These are phyloP conservation scores for Biston betularia DNA, from an alignment of 2,888 invertebrate genomes.

Conservation along the genomic window DNA sequence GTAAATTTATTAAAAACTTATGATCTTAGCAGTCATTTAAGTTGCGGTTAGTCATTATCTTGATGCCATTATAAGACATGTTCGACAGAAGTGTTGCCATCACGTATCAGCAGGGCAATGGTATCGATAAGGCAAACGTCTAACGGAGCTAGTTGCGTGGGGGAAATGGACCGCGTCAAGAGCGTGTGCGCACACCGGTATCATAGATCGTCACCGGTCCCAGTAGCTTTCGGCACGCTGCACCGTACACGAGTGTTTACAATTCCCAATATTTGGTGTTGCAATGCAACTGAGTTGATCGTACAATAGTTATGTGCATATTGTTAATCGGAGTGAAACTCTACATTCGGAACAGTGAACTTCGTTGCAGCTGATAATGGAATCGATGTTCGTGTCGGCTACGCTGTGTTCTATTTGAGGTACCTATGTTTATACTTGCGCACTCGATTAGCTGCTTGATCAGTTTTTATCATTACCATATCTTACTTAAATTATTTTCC, in stretches of 20 bases:
- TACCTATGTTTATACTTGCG: constrained; percentile 29
- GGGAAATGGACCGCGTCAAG: constrained; percentile 84
- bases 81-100: constrained; percentile 52
- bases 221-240: constrained; percentile 84
- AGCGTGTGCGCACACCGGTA: constrained; percentile 81
- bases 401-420: constrained; percentile 42
- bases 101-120: constrained; percentile 47
- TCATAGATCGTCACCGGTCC: constrained; percentile 82
- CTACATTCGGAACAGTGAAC: constrained; percentile 42
- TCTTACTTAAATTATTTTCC: constrained; percentile 1
- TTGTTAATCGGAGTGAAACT: constrained; percentile 35
- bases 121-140: constrained; percentile 70
- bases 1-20: not conserved
- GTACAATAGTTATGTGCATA: constrained; percentile 54
- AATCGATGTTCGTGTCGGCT: constrained; percentile 51
- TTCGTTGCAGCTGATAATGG: constrained; percentile 54
- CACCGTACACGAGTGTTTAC: constrained; percentile 77
- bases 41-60: constrained; percentile 1
- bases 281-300: constrained; percentile 55
- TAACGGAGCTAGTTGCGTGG: constrained; percentile 83
- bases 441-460: constrained; percentile 10
- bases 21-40: not conserved
- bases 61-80: constrained; percentile 21
- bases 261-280: constrained; percentile 62
- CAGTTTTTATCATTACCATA: not conserved